These are phyloP conservation scores for Acanthochromis polyacanthus DNA, from an alignment of 2,113 vertebrate genomes.

Conservation along the genomic window DNA sequence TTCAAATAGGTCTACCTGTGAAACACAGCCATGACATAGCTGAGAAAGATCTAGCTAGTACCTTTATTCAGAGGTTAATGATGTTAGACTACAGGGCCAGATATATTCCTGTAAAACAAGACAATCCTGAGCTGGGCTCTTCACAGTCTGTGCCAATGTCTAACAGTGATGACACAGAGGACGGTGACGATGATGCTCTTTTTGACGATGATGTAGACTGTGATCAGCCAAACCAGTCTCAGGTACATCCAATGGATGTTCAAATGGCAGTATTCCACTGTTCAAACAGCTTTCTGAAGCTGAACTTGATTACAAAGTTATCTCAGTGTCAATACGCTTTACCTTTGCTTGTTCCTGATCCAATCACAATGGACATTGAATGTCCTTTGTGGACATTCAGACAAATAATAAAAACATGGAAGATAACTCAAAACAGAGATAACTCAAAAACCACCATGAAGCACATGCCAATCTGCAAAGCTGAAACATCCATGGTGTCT, in stretches of 20 bases:
- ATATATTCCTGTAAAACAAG: conserved; percentile 67
- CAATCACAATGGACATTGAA: conserved; percentile 64
- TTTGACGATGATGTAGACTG: accelerated
- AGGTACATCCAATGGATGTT: conserved; percentile 82
- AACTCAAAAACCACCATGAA: conserved; percentile 28
- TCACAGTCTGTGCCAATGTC: not conserved
- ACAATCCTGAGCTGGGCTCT: not conserved
- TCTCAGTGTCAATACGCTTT: conserved; percentile 85
- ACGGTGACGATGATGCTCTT: conserved; percentile 40
- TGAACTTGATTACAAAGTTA: conserved; percentile 82
- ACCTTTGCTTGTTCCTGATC: conserved; percentile 82
- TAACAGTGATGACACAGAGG: conserved; percentile 1
- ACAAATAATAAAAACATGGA: conserved; percentile 82
- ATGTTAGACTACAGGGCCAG: conserved; percentile 62
- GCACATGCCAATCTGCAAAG: conserved; percentile 72
- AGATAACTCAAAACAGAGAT: conserved; percentile 36
- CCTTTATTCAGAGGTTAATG: conserved; percentile 66
- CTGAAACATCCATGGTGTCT: conserved; percentile 77
- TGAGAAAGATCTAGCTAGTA: conserved; percentile 72
- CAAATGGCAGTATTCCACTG: conserved; percentile 82
- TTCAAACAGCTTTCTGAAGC: conserved; percentile 63
- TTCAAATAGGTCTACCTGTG: conserved; percentile 60
- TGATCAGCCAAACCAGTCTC: not conserved
- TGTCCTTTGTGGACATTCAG: conserved; percentile 83
- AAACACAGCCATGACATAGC: conserved; percentile 13